These are phyloP conservation scores for Drosophila arawakana DNA, from an alignment of 1,140 invertebrate genomes.

Conservation along the genomic window DNA sequence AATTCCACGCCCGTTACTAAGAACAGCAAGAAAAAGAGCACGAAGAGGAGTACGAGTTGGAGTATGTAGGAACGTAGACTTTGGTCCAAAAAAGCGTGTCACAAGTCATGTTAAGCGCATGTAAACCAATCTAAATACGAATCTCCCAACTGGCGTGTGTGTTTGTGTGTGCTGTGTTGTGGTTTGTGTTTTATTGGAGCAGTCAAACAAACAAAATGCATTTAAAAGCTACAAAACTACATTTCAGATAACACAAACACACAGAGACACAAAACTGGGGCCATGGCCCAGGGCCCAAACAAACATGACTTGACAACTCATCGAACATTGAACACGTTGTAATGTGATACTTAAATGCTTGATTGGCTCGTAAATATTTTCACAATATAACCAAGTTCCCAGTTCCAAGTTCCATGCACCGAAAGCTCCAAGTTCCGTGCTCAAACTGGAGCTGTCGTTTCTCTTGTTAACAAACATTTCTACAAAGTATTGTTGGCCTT, in stretches of 20 bases:
- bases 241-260: conserved; percentile 55
- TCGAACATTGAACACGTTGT: conserved; percentile 84
- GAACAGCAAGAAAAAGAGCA: neutral
- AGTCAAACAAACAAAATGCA: conserved; percentile 82
- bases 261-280: neutral
- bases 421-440: neutral
- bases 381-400: conserved; percentile 63
- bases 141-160: conserved; percentile 23
- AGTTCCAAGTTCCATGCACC: conserved; percentile 3
- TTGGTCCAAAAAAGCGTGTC: conserved; percentile 55
- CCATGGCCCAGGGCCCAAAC: conserved; percentile 44
- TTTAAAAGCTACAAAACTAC: conserved; percentile 82
- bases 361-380: conserved; percentile 84
- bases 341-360: conserved; percentile 84
- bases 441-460: conserved; percentile 53
- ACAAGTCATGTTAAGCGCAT: conserved; percentile 71
- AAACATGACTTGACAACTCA: conserved; percentile 84
- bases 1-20: conserved; percentile 54
- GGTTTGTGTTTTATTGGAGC: conserved; percentile 73
- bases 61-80: conserved; percentile 2
- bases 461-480: conserved; percentile 84
- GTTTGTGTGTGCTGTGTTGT: conserved; percentile 16
- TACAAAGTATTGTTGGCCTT: conserved; percentile 74
- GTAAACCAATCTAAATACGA: conserved; percentile 83
- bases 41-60: neutral